phyloP scores from a whole-genome alignment of 2,888 invertebrate species.

The Agapostemon virescens region DNA sequence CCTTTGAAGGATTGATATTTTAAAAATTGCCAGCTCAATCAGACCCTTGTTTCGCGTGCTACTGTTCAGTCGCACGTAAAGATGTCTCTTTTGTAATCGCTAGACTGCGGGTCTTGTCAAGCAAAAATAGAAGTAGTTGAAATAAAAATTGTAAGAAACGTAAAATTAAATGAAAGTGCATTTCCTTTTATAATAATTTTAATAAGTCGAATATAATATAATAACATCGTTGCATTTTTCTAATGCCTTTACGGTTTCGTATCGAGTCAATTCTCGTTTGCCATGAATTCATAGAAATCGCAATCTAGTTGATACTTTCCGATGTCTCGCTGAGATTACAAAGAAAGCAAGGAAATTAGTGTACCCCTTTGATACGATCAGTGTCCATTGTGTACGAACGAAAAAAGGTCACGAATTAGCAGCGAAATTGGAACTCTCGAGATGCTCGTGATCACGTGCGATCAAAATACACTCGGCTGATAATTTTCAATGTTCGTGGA shows the following conservation, averaged over 20 bases:
- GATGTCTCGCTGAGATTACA: neutral
- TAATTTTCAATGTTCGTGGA: neutral
- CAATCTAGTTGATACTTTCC: neutral
- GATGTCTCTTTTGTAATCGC: neutral
- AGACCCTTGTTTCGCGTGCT: neutral
- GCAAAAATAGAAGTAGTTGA: too few relatives aligned
- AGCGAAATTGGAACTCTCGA: neutral
- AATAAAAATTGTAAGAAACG: neutral
- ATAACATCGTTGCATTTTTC: neutral
- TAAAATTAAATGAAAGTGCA: too few relatives aligned
- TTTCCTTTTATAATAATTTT: too few relatives aligned
- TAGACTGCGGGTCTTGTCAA: neutral
- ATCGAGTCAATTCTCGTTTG: neutral
- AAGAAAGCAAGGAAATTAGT: neutral
- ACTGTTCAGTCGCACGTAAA: neutral
- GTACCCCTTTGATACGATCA: neutral
- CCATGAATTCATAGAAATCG: neutral
- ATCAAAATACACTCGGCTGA: neutral
- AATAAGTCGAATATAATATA: neutral
- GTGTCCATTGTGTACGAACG: neutral
- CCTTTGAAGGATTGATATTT: neutral
- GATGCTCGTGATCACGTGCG: neutral
- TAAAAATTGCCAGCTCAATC: neutral
- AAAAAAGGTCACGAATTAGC: neutral
- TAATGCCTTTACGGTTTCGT: neutral